phyloP scores from a whole-genome alignment of 1,140 invertebrate genomes.

The Mamestra configurata region DNA sequence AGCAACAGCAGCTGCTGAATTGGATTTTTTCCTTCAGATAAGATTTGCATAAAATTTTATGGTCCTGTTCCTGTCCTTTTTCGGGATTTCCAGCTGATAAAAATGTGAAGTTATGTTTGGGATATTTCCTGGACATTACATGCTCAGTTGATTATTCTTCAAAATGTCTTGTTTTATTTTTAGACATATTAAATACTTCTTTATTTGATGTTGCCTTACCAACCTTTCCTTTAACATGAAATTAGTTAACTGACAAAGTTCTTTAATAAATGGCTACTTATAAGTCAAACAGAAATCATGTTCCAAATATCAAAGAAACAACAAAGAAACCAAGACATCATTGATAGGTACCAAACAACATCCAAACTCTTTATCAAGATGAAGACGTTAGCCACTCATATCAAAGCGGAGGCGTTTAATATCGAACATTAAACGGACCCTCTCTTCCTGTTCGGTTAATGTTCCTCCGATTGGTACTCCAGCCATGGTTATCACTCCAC shows the following conservation, averaged over 20 bases:
- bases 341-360: conserved; percentile 19
- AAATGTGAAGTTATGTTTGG: background rate
- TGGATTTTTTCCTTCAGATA: conserved; percentile 23
- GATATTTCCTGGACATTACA: conserved; percentile 10
- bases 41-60: conserved; percentile 43
- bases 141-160: background rate
- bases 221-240: no score
- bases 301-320: background rate
- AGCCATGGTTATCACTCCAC: conserved; percentile 72
- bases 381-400: conserved; percentile 41
- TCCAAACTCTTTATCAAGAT: conserved; percentile 35
- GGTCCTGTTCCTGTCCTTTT: conserved; percentile 9
- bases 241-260: no score
- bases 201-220: no score
- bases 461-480: conserved; percentile 73
- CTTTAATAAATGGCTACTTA: no score
- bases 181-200: no score
- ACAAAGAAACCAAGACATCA: conserved; percentile 6
- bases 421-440: conserved; percentile 46
- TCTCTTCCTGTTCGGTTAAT: conserved; percentile 67
- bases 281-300: background rate
- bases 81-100: conserved; percentile 23
- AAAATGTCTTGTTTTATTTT: background rate
- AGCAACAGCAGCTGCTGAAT: conserved; percentile 32
- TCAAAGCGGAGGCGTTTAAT: conserved; percentile 44